Percentiles rank a stretch among this genome's conserved stretches.
Conservation (phyloP, 1,140 invertebrate genomes). For the Penaeus japonicus region DNA sequence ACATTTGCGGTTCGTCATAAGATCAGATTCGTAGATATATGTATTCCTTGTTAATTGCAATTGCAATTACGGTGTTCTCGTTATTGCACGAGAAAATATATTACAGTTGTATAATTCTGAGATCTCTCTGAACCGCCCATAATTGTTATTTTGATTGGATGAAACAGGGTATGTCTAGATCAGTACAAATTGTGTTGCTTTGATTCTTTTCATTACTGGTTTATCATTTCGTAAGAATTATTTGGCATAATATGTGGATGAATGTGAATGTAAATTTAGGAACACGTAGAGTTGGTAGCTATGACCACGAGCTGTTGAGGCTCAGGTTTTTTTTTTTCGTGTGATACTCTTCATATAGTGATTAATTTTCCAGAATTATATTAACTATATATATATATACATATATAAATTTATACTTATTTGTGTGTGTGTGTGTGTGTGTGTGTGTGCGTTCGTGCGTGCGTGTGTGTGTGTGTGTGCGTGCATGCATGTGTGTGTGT, state of each 20-base stretch:
- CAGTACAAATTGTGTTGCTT: too few relatives aligned
- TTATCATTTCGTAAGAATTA: neutral
- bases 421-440: neutral
- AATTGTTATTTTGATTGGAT: too few relatives aligned
- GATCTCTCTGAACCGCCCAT: too few relatives aligned
- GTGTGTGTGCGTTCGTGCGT: neutral
- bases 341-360: neutral
- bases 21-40: too few relatives aligned
- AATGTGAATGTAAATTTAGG: neutral
- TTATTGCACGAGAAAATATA: too few relatives aligned
- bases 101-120: too few relatives aligned
- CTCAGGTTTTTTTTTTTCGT: neutral
- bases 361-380: neutral
- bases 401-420: neutral
- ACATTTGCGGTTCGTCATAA: too few relatives aligned
- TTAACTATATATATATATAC: neutral
- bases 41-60: too few relatives aligned
- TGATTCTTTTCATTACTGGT: neutral
- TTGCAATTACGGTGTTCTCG: too few relatives aligned
- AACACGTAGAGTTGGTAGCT: too few relatives aligned
- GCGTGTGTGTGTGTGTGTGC: neutral
- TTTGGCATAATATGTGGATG: neutral
- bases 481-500: neutral
- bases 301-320: too few relatives aligned
- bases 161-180: too few relatives aligned